These are phyloP conservation scores for Chymomyza costata DNA, from an alignment of 1,140 invertebrate genomes.

Conservation along the genomic window DNA sequence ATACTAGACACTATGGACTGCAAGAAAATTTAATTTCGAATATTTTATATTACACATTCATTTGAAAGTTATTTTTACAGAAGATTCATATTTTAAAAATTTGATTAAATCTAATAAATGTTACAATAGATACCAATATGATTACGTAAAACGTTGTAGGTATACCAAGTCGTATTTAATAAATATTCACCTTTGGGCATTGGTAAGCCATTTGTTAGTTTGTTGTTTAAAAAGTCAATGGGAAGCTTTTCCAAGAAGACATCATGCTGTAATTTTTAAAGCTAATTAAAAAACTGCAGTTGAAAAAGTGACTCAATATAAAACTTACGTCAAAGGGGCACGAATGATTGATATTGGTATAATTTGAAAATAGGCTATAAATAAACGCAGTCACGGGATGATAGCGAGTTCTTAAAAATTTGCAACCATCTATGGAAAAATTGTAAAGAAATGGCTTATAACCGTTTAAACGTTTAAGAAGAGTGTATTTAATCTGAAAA, in stretches of 20 bases:
- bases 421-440: background rate
- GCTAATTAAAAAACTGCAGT: background rate
- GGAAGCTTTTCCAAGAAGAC: background rate
- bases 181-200: background rate
- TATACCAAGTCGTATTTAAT: background rate
- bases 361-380: background rate
- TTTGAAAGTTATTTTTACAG: too few relatives aligned
- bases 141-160: too few relatives aligned
- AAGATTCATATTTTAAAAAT: too few relatives aligned
- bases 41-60: too few relatives aligned
- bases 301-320: background rate
- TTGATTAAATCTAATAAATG: too few relatives aligned
- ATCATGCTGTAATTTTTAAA: background rate
- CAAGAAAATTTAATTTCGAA: too few relatives aligned
- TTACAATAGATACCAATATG: too few relatives aligned
- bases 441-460: background rate
- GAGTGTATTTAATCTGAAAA: background rate
- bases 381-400: background rate
- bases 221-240: background rate
- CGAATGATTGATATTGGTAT: background rate
- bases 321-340: background rate
- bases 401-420: background rate
- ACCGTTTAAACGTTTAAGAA: background rate
- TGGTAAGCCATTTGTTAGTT: background rate
- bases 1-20: too few relatives aligned